phyloP scores from a whole-genome alignment of 2,797 vertebrate species.

The Rhinichthys osculus region DNA sequence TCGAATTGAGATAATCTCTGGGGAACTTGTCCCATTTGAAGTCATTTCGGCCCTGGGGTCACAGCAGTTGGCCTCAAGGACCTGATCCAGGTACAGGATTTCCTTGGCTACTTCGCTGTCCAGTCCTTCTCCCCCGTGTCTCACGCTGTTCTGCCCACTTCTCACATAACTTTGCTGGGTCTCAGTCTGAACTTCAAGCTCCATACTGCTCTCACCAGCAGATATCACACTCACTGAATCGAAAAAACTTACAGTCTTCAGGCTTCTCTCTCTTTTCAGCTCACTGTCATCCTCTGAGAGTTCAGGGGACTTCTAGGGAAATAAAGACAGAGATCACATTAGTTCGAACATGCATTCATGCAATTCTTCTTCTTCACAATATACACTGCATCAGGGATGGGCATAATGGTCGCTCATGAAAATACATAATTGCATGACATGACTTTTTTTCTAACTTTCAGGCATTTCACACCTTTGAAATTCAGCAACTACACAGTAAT shows the following conservation, averaged over 20 bases:
- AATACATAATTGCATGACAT: neutral
- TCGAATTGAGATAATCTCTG: conserved; percentile 68
- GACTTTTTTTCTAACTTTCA: neutral
- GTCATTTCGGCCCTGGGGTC: conserved; percentile 82
- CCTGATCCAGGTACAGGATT: conserved; percentile 94
- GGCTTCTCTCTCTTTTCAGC: conserved; percentile 81
- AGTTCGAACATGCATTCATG: conserved; percentile 3
- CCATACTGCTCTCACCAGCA: conserved; percentile 84
- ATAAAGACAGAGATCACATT: conserved; percentile 41
- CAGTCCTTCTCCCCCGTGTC: conserved; percentile 80
- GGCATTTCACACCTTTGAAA: neutral
- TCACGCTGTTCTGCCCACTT: conserved; percentile 79
- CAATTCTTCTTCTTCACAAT: neutral
- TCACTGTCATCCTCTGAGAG: conserved; percentile 87
- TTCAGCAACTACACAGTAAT: neutral
- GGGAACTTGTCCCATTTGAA: conserved; percentile 84
- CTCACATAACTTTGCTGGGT: conserved; percentile 76
- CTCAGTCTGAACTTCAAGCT: conserved; percentile 87
- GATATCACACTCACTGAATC: conserved; percentile 83
- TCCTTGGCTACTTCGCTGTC: conserved; percentile 92
- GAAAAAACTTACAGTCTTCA: conserved; percentile 85
- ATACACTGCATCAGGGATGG: neutral
- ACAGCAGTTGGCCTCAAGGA: conserved; percentile 89
- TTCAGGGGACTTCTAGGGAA: conserved; percentile 84
- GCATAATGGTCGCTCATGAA: neutral